Conservation (phyloP, 35 echinoderm and acorn worm species). For the Lytechinus pictus region DNA sequence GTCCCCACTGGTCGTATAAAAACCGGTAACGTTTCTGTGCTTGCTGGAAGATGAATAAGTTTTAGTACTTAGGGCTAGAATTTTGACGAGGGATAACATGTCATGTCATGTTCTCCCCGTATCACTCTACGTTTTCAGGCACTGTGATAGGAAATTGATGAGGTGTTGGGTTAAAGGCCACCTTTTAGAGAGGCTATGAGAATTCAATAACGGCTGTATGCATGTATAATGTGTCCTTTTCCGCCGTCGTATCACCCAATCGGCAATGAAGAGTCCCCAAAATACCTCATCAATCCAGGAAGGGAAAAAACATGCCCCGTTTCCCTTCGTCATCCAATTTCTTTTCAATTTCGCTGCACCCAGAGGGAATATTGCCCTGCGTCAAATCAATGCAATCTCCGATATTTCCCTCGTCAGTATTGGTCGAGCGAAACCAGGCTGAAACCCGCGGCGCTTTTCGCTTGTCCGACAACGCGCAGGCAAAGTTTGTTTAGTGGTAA, state of each 20-base stretch:
- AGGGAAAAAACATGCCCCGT: slow-evolving; percentile 14
- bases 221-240: slow-evolving; percentile 28
- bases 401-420: slow-evolving; percentile 33
- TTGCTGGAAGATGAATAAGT: background rate
- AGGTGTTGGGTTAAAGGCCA: slow-evolving; percentile 20
- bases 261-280: background rate
- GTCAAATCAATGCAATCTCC: slow-evolving; percentile 62
- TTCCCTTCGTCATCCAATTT: slow-evolving; percentile 40
- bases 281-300: background rate
- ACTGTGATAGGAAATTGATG: background rate
- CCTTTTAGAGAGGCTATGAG: slow-evolving; percentile 21
- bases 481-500: slow-evolving; percentile 71
- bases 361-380: slow-evolving; percentile 43
- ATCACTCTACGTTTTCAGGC: background rate
- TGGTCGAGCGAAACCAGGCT: slow-evolving; percentile 15
- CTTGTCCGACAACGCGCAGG: background rate
- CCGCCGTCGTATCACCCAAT: slow-evolving; percentile 5
- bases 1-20: too few species aligned
- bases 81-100: slow-evolving; percentile 1
- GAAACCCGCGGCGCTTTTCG: slow-evolving; percentile 7
- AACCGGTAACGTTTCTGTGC: too few species aligned
- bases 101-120: background rate
- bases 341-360: slow-evolving; percentile 49
- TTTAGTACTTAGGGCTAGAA: background rate
- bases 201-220: slow-evolving; percentile 40